Conservation (phyloP, 1,140 invertebrate species). For the Thalassaphorura encarpata region DNA sequence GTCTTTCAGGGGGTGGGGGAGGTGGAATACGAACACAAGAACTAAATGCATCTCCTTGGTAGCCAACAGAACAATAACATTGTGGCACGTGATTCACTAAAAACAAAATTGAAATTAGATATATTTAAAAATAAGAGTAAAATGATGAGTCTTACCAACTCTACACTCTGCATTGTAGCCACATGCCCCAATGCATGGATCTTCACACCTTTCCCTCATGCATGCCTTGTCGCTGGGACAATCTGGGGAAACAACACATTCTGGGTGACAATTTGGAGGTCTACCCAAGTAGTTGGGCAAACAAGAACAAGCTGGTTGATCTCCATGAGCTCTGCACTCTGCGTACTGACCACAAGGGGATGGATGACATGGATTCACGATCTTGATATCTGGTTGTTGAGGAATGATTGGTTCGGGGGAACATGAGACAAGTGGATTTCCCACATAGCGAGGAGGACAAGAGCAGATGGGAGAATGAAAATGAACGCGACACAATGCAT, state of each 20-base stretch:
- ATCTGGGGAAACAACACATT: constrained; percentile 58
- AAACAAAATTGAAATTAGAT: constrained; percentile 26
- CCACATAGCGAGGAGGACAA: constrained; percentile 44
- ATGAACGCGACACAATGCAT: constrained; percentile 32
- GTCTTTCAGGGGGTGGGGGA: constrained; percentile 36
- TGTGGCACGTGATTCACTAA: constrained; percentile 60
- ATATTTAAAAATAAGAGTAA: constrained; percentile 34
- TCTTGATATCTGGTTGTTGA: no score
- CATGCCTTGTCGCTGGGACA: constrained; percentile 56
- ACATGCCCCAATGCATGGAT: constrained; percentile 57
- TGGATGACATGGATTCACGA: constrained; percentile 39
- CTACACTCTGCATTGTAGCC: no score
- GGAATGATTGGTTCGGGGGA: constrained; percentile 32
- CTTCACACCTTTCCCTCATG: constrained; percentile 55
- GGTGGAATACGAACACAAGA: constrained; percentile 41
- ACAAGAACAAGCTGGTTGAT: constrained; percentile 53
- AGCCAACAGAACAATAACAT: constrained; percentile 37
- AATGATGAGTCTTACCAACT: constrained; percentile 35
- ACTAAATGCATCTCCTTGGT: constrained; percentile 58
- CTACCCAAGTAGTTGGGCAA: constrained; percentile 54
- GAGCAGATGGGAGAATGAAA: constrained; percentile 33
- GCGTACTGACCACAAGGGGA: constrained; percentile 53
- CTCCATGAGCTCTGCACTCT: constrained; percentile 48
- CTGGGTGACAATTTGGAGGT: constrained; percentile 42
- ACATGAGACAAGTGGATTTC: constrained; percentile 52